Base-by-base conservation (phyloP, 2,888 invertebrate genomes). In the Chloroclysta siterata region DNA sequence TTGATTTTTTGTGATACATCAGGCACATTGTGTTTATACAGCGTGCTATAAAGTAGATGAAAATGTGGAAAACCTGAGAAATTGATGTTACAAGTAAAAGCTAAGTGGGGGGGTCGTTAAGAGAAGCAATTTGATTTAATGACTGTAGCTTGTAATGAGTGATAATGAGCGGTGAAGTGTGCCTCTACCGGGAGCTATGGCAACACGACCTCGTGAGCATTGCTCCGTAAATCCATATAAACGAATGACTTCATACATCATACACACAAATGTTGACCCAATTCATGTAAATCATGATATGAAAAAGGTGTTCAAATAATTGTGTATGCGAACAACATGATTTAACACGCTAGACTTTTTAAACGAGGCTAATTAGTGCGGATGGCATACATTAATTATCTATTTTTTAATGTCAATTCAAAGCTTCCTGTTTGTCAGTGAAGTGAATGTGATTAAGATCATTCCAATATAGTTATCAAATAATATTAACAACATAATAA, bases 71-170 rank as follows among this genome's bases (percentile, higher is more conserved):
- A 78, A 77, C 77, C 79, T 79, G 78, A 81, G 82, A 81, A 82
- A 82, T 80, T 83, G 78, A 75, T 72, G 74, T 76, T 76, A 80
- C 76, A 80, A 78, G 77, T 78, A 79, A 79, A 77, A 80, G 78
- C 76, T 74, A 66, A 74, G 71, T 75, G 77, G 77, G 73, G n/a
- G 71, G 74, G 70, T 71, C 76, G 83, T 81, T 83, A 84, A 82
- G 79, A 75, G 77, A 66, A 72, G 80, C 77, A 82, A 83, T 86
- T 84, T 77, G 72, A 83, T 82, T 80, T 84, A 87, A 87, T 85
- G 80, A 76, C 73, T 69, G 74, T 68, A 63, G 71, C 28, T 57
- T 52, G 62, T 68, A 68, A 83, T 81, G 74, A 76, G 73, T 76
- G 78, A 76, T 79, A 80, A 82, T 72, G 69, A 71, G 60, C 65